phyloP scores from a whole-genome alignment of 2,888 invertebrate genomes.

The Pollenia labialis region DNA sequence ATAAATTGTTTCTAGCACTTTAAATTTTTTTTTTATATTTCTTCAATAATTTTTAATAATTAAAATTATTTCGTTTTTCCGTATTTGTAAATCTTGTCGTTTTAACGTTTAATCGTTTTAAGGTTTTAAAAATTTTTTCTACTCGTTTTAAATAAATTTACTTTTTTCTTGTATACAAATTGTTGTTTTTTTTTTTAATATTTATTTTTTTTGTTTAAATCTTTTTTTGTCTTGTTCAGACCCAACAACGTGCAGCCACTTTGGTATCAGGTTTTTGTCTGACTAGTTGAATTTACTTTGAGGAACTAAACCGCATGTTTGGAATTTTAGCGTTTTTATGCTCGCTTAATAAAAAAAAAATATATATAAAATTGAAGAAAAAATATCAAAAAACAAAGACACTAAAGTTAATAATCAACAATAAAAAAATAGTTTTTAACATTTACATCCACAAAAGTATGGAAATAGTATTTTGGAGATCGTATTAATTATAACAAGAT shows the following conservation, averaged over 20 bases:
- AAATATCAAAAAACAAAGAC: slow-evolving; percentile 33
- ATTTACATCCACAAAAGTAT: slow-evolving; percentile 15
- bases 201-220: slow-evolving; percentile 21
- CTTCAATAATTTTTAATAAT: neutral
- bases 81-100: slow-evolving; percentile 61
- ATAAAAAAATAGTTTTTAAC: neutral
- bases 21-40: neutral
- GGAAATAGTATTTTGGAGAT: slow-evolving; percentile 14
- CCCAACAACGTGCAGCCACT: slow-evolving; percentile 69
- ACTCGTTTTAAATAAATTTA: slow-evolving; percentile 50
- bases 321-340: slow-evolving; percentile 79
- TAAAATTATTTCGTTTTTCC: slow-evolving; percentile 40
- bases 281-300: slow-evolving; percentile 82
- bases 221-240: slow-evolving; percentile 46
- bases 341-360: slow-evolving; percentile 55
- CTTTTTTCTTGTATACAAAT: slow-evolving; percentile 21
- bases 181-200: slow-evolving; percentile 34
- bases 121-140: slow-evolving; percentile 30
- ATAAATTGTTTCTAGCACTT: neutral
- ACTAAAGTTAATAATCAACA: slow-evolving; percentile 5
- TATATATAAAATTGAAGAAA: slow-evolving; percentile 5
- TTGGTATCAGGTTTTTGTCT: slow-evolving; percentile 73
- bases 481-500: slow-evolving; percentile 16
- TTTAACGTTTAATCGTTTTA: slow-evolving; percentile 59
- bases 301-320: slow-evolving; percentile 82